Percentiles rank a stretch among this genome's conserved stretches.
phyloP scores from a whole-genome alignment of 2,113 vertebrate species.

The Tympanuchus pallidicinctus region DNA sequence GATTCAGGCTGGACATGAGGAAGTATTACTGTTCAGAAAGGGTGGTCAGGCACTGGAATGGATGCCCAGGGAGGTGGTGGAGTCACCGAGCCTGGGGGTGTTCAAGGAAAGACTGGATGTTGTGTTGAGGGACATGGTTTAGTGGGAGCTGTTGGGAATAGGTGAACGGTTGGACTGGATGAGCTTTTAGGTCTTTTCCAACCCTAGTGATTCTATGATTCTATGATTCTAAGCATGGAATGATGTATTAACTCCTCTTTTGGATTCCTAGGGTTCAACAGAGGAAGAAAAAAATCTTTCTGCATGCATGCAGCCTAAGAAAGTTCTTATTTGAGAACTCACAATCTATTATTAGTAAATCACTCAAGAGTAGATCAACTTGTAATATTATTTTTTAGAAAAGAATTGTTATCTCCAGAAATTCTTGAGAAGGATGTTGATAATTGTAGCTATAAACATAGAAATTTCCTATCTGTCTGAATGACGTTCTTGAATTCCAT shows the following conservation, averaged over 20 bases:
- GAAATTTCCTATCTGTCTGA: slow-evolving; percentile 36
- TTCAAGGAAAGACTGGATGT: no score
- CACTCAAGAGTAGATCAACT: not conserved
- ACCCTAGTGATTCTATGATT: no score
- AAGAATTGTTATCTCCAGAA: slow-evolving; percentile 36
- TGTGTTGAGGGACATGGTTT: no score
- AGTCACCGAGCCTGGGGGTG: no score
- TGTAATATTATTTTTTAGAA: slow-evolving; percentile 26
- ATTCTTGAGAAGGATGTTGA: not conserved
- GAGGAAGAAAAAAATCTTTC: not conserved
- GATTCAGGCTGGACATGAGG: no score
- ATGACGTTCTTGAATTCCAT: slow-evolving; percentile 15
- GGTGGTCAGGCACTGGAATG: no score
- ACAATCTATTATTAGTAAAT: slow-evolving; percentile 11
- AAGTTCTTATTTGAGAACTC: slow-evolving; percentile 52
- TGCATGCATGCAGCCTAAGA: not conserved
- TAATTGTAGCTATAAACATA: slow-evolving; percentile 29
- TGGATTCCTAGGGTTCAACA: not conserved
- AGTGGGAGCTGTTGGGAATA: no score
- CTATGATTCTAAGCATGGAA: not conserved
- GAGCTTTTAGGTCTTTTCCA: no score
- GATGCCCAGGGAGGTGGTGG: no score
- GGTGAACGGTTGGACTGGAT: no score
- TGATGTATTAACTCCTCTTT: not conserved
- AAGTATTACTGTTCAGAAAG: no score